phyloP scores from a whole-genome alignment of 1,140 invertebrate genomes.

The Drosophila quadrilineata region DNA sequence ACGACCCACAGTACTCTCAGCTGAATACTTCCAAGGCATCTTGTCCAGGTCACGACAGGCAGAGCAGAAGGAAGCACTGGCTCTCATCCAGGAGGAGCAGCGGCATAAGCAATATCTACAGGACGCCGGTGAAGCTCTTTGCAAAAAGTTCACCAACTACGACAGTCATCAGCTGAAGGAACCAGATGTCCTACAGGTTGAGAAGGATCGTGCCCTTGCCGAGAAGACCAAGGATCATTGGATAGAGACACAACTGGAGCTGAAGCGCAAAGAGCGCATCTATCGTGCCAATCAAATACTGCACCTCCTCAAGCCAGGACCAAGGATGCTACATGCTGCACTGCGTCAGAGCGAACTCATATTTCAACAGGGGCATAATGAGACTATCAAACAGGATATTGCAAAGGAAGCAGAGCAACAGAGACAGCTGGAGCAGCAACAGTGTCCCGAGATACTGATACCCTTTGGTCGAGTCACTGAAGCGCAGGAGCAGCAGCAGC shows the following conservation, averaged over 20 bases:
- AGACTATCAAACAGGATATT: slow-evolving; percentile 42
- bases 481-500: slow-evolving; percentile 11
- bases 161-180: not conserved
- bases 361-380: slow-evolving; percentile 35
- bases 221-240: not conserved
- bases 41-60: slow-evolving; percentile 27
- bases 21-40: slow-evolving; percentile 40
- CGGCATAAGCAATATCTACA: slow-evolving; percentile 55
- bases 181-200: not conserved
- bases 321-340: slow-evolving; percentile 30
- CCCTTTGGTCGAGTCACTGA: slow-evolving; percentile 41
- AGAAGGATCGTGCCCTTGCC: not conserved
- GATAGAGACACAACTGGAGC: slow-evolving; percentile 14
- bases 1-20: slow-evolving; percentile 49
- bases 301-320: slow-evolving; percentile 50
- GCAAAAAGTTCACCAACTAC: slow-evolving; percentile 42
- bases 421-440: slow-evolving; percentile 29
- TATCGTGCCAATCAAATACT: slow-evolving; percentile 40
- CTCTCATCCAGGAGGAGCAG: slow-evolving; percentile 55
- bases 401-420: slow-evolving; percentile 25
- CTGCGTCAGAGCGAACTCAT: slow-evolving; percentile 42
- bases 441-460: slow-evolving; percentile 37
- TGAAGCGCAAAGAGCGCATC: slow-evolving; percentile 53
- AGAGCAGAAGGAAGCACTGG: slow-evolving; percentile 8
- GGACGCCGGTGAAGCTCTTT: slow-evolving; percentile 51